Evolutionary conservation across 2,888 invertebrate species (phyloP).

Genomic region (Chorisops tibialis): DNA sequence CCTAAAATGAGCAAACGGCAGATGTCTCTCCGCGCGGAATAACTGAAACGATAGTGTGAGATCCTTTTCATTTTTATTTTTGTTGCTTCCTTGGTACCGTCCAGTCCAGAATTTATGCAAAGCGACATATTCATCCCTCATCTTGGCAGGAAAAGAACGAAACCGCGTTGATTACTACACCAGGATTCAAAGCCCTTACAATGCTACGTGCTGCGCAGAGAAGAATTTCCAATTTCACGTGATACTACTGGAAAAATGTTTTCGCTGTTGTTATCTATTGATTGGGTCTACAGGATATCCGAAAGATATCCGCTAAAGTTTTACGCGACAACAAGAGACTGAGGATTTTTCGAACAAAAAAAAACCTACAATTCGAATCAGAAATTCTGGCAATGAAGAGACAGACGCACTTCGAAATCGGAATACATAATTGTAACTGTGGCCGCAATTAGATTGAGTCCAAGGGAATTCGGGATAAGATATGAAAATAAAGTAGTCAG

Average conservation of each 20-base stretch:
- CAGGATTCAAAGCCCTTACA: neutral
- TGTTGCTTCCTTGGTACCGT: no score
- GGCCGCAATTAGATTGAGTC: conserved; percentile 22
- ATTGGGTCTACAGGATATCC: conserved; percentile 25
- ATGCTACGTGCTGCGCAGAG: neutral
- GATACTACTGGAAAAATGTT: conserved; percentile 22
- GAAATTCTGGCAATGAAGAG: conserved; percentile 17
- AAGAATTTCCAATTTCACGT: conserved; percentile 23
- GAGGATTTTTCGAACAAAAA: conserved; percentile 5
- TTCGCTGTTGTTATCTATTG: conserved; percentile 20
- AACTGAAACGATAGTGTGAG: no score
- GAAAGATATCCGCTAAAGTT: conserved; percentile 21
- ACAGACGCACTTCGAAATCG: conserved; percentile 11
- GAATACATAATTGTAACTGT: conserved; percentile 21
- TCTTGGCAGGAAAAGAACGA: conserved; percentile 4
- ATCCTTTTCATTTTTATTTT: no score
- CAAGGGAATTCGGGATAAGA: conserved; percentile 13
- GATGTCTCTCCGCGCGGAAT: no score
- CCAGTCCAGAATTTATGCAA: conserved; percentile 2
- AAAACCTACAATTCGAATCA: conserved; percentile 11
- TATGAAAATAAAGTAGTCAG: conserved; percentile 14
- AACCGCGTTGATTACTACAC: conserved; percentile 20
- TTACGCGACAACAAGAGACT: conserved; percentile 3
- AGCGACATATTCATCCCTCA: neutral
- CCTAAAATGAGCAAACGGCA: no score